These are phyloP conservation scores for Manis crassicaudata DNA, from an alignment of 2,797 vertebrate species.

Conservation along the genomic window DNA sequence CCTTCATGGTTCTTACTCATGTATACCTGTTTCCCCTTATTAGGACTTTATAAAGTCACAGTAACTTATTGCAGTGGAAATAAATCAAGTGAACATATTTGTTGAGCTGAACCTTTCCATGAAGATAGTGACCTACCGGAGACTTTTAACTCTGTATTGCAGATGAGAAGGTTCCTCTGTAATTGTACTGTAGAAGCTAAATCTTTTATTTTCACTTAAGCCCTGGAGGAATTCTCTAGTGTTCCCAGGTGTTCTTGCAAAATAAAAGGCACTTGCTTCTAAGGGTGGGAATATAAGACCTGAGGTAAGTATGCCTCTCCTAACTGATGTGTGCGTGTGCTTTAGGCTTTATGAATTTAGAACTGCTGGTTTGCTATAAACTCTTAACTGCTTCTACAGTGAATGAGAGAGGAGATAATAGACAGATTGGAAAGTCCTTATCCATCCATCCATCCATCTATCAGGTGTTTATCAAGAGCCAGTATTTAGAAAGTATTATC, in stretches of 20 bases:
- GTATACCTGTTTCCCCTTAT: not conserved
- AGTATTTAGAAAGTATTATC: constrained; percentile 8
- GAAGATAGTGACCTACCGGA: not conserved
- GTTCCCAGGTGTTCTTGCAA: not conserved
- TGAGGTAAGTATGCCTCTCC: not conserved
- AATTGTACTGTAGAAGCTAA: not conserved
- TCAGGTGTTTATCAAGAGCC: not conserved
- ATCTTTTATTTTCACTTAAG: not conserved
- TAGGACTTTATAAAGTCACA: not conserved
- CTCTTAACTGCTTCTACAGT: not conserved
- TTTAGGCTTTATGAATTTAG: not conserved
- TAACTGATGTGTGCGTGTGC: not conserved
- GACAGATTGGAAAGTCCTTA: not conserved
- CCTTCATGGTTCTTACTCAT: not conserved
- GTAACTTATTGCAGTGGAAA: not conserved
- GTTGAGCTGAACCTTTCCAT: not conserved
- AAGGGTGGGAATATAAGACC: not conserved
- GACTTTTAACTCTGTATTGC: not conserved
- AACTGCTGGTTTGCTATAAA: constrained; percentile 2
- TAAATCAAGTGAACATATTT: not conserved
- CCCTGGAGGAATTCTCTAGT: not conserved
- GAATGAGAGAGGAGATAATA: not conserved
- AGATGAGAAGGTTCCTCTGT: not conserved
- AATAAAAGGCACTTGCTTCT: not conserved
- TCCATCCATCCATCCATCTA: not conserved